These are phyloP conservation scores for Hermodice carunculata DNA, from an alignment of 2,888 invertebrate genomes.

Conservation along the genomic window DNA sequence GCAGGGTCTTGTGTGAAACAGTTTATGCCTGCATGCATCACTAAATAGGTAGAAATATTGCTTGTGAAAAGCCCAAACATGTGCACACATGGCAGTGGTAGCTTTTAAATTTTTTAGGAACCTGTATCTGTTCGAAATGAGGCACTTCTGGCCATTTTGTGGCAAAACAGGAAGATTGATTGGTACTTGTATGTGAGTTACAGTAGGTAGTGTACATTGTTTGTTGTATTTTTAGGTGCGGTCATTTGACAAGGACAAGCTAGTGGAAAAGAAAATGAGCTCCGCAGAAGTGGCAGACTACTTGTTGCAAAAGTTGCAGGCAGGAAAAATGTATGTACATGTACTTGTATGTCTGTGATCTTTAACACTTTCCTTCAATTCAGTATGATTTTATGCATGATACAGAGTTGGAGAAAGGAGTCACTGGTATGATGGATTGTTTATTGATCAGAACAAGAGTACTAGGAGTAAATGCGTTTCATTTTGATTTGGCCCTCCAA, in stretches of 20 bases:
- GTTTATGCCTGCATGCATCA: too few species aligned
- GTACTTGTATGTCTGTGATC: background rate
- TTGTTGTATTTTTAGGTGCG: conserved; percentile 59
- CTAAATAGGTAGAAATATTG: background rate
- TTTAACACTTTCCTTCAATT: too few species aligned
- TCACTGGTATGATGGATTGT: too few species aligned
- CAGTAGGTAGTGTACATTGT: background rate
- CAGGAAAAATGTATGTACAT: conserved; percentile 47
- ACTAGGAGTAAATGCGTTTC: too few species aligned
- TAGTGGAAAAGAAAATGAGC: conserved; percentile 77
- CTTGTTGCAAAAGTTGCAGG: conserved; percentile 77
- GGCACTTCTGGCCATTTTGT: too few species aligned
- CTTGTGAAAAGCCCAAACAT: background rate
- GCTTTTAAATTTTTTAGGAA: background rate
- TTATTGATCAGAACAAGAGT: too few species aligned
- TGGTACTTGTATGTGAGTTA: too few species aligned
- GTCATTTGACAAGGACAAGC: conserved; percentile 77
- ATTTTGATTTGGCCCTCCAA: too few species aligned
- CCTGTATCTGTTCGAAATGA: background rate
- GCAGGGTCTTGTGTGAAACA: too few species aligned
- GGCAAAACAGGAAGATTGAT: too few species aligned
- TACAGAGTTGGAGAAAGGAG: too few species aligned
- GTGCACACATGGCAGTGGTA: background rate
- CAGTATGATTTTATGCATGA: too few species aligned
- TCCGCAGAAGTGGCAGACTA: conserved; percentile 79